Conservation (phyloP, 1,140 invertebrate genomes). For the Leptestheria dahalacensis region DNA sequence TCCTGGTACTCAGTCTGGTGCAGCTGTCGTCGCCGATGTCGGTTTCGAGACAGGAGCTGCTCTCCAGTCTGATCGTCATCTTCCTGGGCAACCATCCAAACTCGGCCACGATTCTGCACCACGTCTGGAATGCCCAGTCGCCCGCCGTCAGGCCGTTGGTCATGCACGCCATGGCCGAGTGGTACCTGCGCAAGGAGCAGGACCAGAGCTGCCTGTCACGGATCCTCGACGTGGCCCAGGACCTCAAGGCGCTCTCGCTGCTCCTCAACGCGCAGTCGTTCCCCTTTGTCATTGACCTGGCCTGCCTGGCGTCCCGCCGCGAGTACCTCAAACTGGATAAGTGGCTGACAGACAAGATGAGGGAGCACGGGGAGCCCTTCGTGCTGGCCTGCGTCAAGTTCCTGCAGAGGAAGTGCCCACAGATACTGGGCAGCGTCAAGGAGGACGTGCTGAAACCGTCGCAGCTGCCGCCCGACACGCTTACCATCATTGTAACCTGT, state of each 20-base stretch:
- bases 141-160: constrained; percentile 58
- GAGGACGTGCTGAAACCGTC: constrained; percentile 63
- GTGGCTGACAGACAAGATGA: constrained; percentile 92
- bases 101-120: constrained; percentile 77
- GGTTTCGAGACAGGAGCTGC: constrained; percentile 61
- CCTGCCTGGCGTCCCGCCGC: constrained; percentile 84
- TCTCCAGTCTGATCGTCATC: constrained; percentile 69
- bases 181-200: constrained; percentile 79
- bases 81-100: constrained; percentile 91
- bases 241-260: constrained; percentile 78
- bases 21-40: constrained; percentile 60
- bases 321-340: constrained; percentile 98
- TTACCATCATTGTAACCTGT: constrained; percentile 71
- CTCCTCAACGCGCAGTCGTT: constrained; percentile 86
- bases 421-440: constrained; percentile 60
- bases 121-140: constrained; percentile 65
- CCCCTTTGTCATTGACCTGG: constrained; percentile 92
- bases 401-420: constrained; percentile 44
- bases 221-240: constrained; percentile 93
- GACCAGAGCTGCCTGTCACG: constrained; percentile 84
- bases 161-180: constrained; percentile 94
- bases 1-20: constrained; percentile 58
- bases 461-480: constrained; percentile 75
- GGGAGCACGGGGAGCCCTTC: constrained; percentile 82
- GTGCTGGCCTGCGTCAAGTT: constrained; percentile 72